Conservation (phyloP, 2,888 invertebrate genomes). For the Pimpla rufipes region DNA sequence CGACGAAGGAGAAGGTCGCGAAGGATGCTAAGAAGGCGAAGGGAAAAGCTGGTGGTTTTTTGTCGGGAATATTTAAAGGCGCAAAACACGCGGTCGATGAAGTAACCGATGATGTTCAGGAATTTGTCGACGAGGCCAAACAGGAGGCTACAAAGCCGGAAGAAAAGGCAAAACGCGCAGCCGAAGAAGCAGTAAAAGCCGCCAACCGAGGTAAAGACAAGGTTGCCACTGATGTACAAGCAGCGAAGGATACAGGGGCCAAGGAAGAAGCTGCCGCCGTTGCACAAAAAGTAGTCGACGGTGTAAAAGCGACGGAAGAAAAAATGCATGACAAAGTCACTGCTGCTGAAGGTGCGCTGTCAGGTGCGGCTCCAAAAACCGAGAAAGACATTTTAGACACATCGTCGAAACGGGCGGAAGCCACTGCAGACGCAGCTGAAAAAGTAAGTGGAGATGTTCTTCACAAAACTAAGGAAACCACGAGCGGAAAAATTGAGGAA, state of each 20-base stretch:
- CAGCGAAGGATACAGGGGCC: constrained; percentile 31
- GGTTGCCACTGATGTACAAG: constrained; percentile 11
- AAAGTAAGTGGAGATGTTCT: constrained; percentile 65
- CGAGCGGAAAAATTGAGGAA: constrained; percentile 70
- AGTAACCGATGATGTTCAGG: constrained; percentile 58
- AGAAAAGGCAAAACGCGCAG: constrained; percentile 74
- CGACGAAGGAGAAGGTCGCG: constrained; percentile 64
- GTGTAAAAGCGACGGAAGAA: constrained; percentile 86
- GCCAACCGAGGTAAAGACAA: constrained; percentile 59
- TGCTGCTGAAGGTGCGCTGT: constrained; percentile 49
- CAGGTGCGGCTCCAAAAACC: constrained; percentile 86
- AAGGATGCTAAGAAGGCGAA: constrained; percentile 66
- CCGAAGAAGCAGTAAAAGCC: constrained; percentile 58
- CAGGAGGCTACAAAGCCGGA: constrained; percentile 77
- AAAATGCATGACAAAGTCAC: constrained; percentile 82
- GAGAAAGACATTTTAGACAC: constrained; percentile 84
- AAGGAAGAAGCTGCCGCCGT: constrained; percentile 58
- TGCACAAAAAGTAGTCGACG: constrained; percentile 86
- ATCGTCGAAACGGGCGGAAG: constrained; percentile 83
- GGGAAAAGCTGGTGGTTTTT: constrained; percentile 67
- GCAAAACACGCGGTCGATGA: constrained; percentile 63
- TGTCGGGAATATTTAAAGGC: constrained; percentile 71
- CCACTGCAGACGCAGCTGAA: constrained; percentile 83
- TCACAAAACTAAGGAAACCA: constrained; percentile 70
- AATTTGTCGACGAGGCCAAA: constrained; percentile 82